A percentile compares a stretch with the other conserved stretches of the same genome.
phyloP scores from a whole-genome alignment of 2,797 vertebrate species.

The Eospalax fontanierii region DNA sequence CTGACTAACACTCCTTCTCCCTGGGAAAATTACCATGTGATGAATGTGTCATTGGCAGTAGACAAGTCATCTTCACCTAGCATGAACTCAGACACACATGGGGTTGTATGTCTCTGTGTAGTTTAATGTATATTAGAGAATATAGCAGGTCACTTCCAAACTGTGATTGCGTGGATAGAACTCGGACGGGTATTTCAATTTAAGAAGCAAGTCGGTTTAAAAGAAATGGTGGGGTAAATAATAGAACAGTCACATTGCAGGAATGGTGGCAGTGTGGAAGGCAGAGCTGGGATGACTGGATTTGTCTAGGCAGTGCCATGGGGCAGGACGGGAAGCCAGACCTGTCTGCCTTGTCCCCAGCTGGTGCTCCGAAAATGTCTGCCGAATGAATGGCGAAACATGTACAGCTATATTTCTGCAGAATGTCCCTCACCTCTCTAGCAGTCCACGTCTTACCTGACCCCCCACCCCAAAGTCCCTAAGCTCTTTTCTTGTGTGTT shows the following conservation, averaged over 20 bases:
- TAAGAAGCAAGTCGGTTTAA: conserved; percentile 71
- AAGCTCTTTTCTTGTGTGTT: background rate
- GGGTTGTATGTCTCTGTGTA: conserved; percentile 35
- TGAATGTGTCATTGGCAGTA: background rate
- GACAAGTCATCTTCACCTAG: background rate
- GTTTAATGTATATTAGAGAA: conserved; percentile 48
- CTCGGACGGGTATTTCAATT: conserved; percentile 40
- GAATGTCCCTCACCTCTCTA: background rate
- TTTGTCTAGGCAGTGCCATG: background rate
- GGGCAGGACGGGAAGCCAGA: background rate
- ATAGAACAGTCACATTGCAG: background rate
- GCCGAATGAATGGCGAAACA: background rate
- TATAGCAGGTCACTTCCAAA: conserved; percentile 39
- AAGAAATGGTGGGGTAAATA: conserved; percentile 57
- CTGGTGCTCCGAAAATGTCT: background rate
- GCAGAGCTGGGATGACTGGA: background rate
- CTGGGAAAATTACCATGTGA: background rate
- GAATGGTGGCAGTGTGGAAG: background rate
- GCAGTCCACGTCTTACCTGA: background rate
- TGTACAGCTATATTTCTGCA: background rate
- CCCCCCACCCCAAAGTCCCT: background rate
- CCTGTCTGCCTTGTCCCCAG: background rate
- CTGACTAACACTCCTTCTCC: background rate
- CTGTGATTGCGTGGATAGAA: conserved; percentile 52
- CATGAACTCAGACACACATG: conserved; percentile 26